Evolutionary conservation across 1,140 invertebrate genomes (phyloP), one percentile per base, ranked within the genome.

Genomic region (Lepidurus arcticus): DNA sequence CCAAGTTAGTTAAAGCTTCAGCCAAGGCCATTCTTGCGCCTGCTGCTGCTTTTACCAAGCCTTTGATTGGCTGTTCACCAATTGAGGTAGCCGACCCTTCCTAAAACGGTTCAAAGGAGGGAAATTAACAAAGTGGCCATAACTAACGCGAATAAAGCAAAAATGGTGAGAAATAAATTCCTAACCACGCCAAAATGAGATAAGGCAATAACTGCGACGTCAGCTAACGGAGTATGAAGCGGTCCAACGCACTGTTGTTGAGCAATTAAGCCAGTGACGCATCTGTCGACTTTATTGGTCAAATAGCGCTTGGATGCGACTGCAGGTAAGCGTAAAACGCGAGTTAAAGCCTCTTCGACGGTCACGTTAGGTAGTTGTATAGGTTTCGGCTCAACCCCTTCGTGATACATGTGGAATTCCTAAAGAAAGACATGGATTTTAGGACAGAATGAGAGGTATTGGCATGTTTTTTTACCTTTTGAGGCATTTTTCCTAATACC

Each of bases 201-300:
- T 16, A 97, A 87, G 6, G 96, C 94, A 16, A 94, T 92, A n/a
- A 98, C 91, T 1, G 94, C 96, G 78, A 94, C 95, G 86, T 99
- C 96, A 10, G 96, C 93, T 7, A 99, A 85, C 2, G 97, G 97
- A 8, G 94, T 96, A 84, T 99, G 97, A 1, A 98, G 85, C 0
- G 96, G 95, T 2, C 97, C 97, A 75, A 99, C 95, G 85, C 97
- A 99, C 84, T 99, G 97, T 82, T 99, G 97, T 85, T 98, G 97
- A 5, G 94, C 96, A 74, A 98, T 90, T 34, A 98, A 86, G 42
- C 96, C 97, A n/a, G 94, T 94, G 1, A 99, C 97, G 85, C 95
- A 98, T 75, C 97, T 89, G 85, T 99, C 97, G 1, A 99, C 96
- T 85, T 92, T 91, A 83, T 94, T 98, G 0, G 96, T 98, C 1